Base-by-base conservation (phyloP, 2,888 invertebrate genomes). In the Petrophora chlorosata region DNA sequence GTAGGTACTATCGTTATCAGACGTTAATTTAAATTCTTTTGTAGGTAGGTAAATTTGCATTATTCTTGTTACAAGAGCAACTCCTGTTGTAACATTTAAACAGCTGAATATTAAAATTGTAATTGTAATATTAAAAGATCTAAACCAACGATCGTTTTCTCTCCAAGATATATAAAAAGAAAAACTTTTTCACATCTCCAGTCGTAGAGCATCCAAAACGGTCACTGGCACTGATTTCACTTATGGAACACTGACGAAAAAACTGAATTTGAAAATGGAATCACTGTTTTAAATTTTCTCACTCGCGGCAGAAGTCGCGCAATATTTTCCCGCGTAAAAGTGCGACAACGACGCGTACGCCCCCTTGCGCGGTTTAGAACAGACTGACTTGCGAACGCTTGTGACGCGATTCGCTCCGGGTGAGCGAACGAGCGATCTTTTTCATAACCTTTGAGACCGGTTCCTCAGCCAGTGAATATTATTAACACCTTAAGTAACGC, bases 271-370 rank as follows among this genome's bases (percentile, higher is more conserved):
- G 38, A 34, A 28, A 44, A 39, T 41, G 23, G 34, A 25, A 55
- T 43, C 49, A 53, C 55, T 38, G 34, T 36, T 38, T 36, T 47
- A 46, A 42, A 53, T 44, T 63, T 59, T 56, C 42, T n/a, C 50
- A 65, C 65, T 62, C 55, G 56, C 56, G 61, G 53, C 68, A 23
- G 36, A 63, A 48, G 26, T 35, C 60, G 41, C 3, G 23, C 17
- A 48, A 58, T 61, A 63, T 65, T 79, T 84, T 83, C 76, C 81
- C 83, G 84, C 83, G 81, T 30, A 70, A 66, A 76, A 73, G 23
- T n/a, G n/a, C 34, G 53, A 59, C 30, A 53, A 56, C 64, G 61
- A 67, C 65, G 60, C 76, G 82, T 75, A 70, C 68, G 63, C 61
- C 67, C 76, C 68, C 63, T 46, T 40, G 61, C 52, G 46, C 54